Base-by-base conservation (phyloP, 2,113 vertebrate genomes). In the Heteronetta atricapilla region DNA sequence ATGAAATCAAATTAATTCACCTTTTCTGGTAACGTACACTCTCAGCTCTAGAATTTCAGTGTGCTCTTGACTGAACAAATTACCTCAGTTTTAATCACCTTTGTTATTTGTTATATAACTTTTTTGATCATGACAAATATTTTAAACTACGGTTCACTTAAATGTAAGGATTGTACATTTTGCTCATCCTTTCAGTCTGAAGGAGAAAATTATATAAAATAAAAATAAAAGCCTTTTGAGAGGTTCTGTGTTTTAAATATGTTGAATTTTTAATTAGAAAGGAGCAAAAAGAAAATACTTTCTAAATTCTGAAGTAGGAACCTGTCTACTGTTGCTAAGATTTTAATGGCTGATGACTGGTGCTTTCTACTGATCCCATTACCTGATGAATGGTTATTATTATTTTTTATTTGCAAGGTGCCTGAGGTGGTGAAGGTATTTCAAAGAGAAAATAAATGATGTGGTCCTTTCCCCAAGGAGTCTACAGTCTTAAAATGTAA, bases 371-470 rank as follows among this genome's bases (percentile, higher is more conserved):
- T 94, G 50, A 90, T 81, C 73, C 46, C 55, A 36, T 95, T 85
- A 87, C 55, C 75, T 94, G 79, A 93, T 95, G 96, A 95, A 95
- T 95, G 79, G 56, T 79, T 96, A 96, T 96, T 96, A 92, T 96
- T 95, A 95, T 91, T 97, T 94, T 86, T 94, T 87, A 93, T 81
- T 94, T 94, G 78, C 48, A 95, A 80, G 94, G 44, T 82, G 93
- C 94, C 91, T 94, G 75, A 89, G 86, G 92, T 87, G 92, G 50
- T 90, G 58, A 92, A 95, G 62, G 86, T 94, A 90, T 80, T 97
- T 95, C 92, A 93, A 84, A 96, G 88, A 82, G 74, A 91, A 96
- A 93, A 95, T 85, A 95, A 96, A 95, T 92, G 21, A 95, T 92
- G 74, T 1, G 1, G 80, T 90, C 88, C 86, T 46, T 88, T 95